Percentiles rank a stretch among this genome's conserved stretches.
phyloP scores from a whole-genome alignment of 2,797 vertebrate species.

The Antennarius maculatus region DNA sequence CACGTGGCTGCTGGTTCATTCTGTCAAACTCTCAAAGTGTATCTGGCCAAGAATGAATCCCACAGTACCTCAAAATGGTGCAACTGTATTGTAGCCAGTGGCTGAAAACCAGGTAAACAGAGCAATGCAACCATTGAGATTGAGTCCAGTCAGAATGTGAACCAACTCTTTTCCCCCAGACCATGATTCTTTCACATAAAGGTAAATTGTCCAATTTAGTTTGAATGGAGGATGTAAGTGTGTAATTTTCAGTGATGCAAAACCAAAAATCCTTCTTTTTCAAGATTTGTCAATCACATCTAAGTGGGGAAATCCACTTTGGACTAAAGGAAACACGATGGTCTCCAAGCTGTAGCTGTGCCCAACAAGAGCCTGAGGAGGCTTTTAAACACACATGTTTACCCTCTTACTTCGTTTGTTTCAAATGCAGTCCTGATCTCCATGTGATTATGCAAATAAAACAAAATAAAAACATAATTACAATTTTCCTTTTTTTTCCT shows the following conservation, averaged over 20 bases:
- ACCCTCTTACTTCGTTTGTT: neutral
- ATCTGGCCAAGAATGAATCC: neutral
- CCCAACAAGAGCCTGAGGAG: neutral
- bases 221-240: neutral
- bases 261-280: constrained; percentile 2
- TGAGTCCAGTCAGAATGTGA: too few species aligned
- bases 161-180: neutral
- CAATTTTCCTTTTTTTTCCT: neutral
- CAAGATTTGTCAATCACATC: constrained; percentile 10
- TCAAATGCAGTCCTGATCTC: neutral
- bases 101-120: neutral
- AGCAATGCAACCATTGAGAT: too few species aligned
- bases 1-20: neutral
- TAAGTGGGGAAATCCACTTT: neutral
- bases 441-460: neutral
- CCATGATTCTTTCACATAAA: constrained; percentile 1
- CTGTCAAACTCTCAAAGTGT: neutral
- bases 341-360: constrained; percentile 1
- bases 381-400: neutral
- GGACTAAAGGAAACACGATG: neutral
- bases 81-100: neutral
- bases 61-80: neutral
- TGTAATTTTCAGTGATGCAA: neutral
- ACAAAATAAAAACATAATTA: neutral
- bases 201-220: too few species aligned